Evolutionary conservation across 1,140 invertebrate species (phyloP).

Genomic region (Lasioglossum baleicum): DNA sequence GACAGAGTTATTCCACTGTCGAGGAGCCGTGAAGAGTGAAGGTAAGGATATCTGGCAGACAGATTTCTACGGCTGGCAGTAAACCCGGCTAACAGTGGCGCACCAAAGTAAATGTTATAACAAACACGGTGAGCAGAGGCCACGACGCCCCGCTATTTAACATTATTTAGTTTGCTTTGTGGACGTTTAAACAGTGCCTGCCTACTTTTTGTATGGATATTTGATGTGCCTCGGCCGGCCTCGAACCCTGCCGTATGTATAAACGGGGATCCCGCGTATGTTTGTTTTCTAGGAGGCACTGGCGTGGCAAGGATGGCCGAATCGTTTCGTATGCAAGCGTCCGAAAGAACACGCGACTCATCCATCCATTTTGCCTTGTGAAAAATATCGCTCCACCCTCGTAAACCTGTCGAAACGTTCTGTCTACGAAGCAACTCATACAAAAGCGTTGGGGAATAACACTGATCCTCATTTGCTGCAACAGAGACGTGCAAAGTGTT

Average conservation of each 20-base stretch:
- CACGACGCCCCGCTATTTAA: constrained; percentile 75
- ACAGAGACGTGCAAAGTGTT: too few species aligned
- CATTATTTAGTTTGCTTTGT: constrained; percentile 79
- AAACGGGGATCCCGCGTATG: constrained; percentile 54
- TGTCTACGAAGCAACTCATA: too few species aligned
- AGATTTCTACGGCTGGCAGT: constrained; percentile 71
- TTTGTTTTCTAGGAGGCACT: constrained; percentile 68
- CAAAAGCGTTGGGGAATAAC: too few species aligned
- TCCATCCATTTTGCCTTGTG: background rate
- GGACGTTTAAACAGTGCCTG: constrained; percentile 74
- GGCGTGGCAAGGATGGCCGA: constrained; percentile 48
- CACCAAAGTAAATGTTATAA: constrained; percentile 77
- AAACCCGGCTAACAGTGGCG: constrained; percentile 72
- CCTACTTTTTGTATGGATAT: constrained; percentile 67
- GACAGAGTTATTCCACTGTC: constrained; percentile 60
- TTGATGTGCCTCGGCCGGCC: constrained; percentile 60
- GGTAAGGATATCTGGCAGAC: constrained; percentile 74
- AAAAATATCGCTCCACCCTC: background rate
- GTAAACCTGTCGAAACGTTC: background rate
- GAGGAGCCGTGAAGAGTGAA: constrained; percentile 60
- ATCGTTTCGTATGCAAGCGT: constrained; percentile 28
- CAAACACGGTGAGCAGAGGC: constrained; percentile 69
- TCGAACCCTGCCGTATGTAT: constrained; percentile 48
- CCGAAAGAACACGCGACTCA: too few species aligned
- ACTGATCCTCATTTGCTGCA: too few species aligned